Percentiles rank a stretch among this genome's conserved stretches.
These are phyloP conservation scores for Distichodus sexfasciatus DNA, from an alignment of 2,797 vertebrate genomes.

Conservation along the genomic window DNA sequence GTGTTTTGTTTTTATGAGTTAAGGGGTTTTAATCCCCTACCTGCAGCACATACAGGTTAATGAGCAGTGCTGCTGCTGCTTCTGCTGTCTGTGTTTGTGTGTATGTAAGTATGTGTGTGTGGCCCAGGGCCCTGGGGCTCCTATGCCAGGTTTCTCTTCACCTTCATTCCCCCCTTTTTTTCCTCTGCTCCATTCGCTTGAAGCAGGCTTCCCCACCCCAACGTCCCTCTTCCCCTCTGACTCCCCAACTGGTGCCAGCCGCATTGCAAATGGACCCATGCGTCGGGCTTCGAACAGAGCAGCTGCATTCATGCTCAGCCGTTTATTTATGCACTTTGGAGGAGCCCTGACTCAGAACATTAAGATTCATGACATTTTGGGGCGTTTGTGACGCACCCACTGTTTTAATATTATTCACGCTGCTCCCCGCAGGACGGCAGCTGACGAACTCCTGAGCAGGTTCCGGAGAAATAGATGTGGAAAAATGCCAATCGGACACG, in stretches of 20 bases:
- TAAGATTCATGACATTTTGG: constrained; percentile 70
- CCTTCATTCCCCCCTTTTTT: constrained; percentile 49
- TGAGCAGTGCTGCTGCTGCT: constrained; percentile 75
- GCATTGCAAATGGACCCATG: constrained; percentile 72
- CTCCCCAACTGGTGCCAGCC: constrained; percentile 44
- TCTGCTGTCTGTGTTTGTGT: constrained; percentile 34
- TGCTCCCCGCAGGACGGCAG: constrained; percentile 61
- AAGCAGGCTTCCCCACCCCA: constrained; percentile 64
- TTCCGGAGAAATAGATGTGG: constrained; percentile 58
- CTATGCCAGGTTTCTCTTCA: constrained; percentile 13
- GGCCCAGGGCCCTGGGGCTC: constrained; percentile 5
- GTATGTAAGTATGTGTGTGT: constrained; percentile 44
- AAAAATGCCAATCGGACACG: constrained; percentile 46
- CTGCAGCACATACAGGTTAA: constrained; percentile 68
- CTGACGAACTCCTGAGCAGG: constrained; percentile 59
- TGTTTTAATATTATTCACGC: constrained; percentile 71
- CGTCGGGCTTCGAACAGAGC: constrained; percentile 74
- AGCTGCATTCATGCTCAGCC: constrained; percentile 70
- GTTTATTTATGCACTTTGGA: constrained; percentile 73
- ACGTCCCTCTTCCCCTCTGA: constrained; percentile 8
- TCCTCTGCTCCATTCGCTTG: too few relatives aligned
- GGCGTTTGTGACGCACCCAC: constrained; percentile 59
- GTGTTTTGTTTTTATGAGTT: constrained; percentile 29
- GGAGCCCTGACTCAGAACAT: constrained; percentile 56
- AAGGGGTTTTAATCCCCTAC: constrained; percentile 23